These are phyloP conservation scores for Corythucha ciliata DNA, from an alignment of 2,888 invertebrate genomes.

Conservation along the genomic window DNA sequence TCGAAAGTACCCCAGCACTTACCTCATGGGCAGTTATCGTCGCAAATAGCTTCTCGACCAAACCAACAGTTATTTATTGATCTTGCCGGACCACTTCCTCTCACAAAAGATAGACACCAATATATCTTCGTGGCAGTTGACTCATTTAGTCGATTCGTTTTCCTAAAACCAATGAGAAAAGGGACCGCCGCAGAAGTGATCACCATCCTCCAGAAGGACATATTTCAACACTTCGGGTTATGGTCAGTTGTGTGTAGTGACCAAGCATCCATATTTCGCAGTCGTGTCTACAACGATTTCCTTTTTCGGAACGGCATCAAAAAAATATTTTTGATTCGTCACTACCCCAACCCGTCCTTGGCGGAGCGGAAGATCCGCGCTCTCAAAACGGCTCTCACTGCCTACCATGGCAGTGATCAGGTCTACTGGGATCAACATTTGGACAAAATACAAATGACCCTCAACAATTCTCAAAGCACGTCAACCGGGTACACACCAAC, in stretches of 20 bases:
- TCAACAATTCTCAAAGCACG: constrained; percentile 11
- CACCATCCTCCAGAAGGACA: neutral
- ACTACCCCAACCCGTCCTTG: constrained; percentile 4
- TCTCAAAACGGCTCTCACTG: constrained; percentile 11
- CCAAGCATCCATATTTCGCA: neutral
- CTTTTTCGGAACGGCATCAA: constrained; percentile 6
- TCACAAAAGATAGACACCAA: neutral
- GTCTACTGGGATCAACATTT: constrained; percentile 10
- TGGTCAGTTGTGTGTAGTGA: neutral
- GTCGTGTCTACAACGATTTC: neutral
- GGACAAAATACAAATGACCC: constrained; percentile 1
- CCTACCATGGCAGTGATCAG: constrained; percentile 3
- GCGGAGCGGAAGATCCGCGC: constrained; percentile 15
- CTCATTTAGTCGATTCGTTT: constrained; percentile 1
- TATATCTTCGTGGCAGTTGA: constrained; percentile 8
- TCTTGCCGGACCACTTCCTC: neutral
- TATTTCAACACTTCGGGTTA: constrained; percentile 6
- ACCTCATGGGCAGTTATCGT: constrained; percentile 5
- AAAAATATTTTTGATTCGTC: constrained; percentile 4
- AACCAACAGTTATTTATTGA: neutral
- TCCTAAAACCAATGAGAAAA: constrained; percentile 10
- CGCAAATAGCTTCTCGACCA: constrained; percentile 5
- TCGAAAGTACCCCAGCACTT: neutral
- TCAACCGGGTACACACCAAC: constrained; percentile 15
- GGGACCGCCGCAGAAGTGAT: neutral